phyloP scores from a whole-genome alignment of 2,797 vertebrate genomes.

The Clamator glandarius region DNA sequence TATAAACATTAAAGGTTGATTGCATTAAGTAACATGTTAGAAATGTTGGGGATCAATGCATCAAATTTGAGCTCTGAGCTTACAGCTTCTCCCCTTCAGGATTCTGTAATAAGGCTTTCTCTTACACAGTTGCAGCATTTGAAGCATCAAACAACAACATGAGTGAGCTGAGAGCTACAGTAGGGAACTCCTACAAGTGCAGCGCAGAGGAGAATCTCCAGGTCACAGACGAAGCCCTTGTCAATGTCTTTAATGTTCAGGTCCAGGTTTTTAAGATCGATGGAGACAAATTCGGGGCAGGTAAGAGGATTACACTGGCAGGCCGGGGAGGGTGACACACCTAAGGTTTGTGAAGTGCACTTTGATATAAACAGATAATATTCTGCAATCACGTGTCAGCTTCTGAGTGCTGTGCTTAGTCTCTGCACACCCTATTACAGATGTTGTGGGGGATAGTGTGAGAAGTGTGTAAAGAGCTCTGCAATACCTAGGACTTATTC shows the following conservation, averaged over 20 bases:
- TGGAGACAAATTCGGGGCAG: constrained; percentile 86
- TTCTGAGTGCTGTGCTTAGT: background rate
- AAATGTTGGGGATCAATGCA: background rate
- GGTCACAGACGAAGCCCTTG: constrained; percentile 73
- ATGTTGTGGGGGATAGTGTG: background rate
- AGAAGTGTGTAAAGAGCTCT: background rate
- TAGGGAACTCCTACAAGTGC: constrained; percentile 92
- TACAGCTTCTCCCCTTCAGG: background rate
- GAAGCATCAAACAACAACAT: constrained; percentile 77
- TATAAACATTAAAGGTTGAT: background rate
- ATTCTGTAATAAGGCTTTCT: background rate
- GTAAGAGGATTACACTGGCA: constrained; percentile 73
- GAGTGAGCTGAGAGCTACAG: constrained; percentile 82
- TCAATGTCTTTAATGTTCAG: constrained; percentile 89
- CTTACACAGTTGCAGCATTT: constrained; percentile 49
- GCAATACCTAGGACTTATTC: background rate
- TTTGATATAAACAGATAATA: background rate
- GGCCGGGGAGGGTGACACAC: too few relatives aligned
- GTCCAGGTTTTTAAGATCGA: constrained; percentile 90
- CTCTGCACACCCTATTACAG: background rate
- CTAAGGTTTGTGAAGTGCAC: background rate
- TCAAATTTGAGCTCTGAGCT: background rate
- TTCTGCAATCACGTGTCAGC: background rate
- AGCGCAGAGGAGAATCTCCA: constrained; percentile 82
- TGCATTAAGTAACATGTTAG: background rate